Conservation (phyloP, 2,113 vertebrate species). For the Petroica traversi region DNA sequence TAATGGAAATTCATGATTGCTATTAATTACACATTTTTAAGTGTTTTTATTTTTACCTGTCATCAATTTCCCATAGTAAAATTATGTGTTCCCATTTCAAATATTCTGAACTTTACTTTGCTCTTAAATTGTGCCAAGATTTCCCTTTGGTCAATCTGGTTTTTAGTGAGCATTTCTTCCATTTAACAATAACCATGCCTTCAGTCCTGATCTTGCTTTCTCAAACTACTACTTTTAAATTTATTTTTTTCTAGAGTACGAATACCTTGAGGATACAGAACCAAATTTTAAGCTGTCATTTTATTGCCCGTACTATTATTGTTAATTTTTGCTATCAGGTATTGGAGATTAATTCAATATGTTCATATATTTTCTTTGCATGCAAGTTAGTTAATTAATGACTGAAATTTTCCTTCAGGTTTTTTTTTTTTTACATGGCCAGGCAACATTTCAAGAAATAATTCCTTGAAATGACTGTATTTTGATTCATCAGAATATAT, state of each 20-base stretch:
- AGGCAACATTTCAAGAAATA: conserved; percentile 26
- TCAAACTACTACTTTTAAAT: background rate
- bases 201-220: background rate
- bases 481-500: background rate
- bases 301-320: background rate
- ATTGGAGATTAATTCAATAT: background rate
- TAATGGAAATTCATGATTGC: conserved; percentile 7
- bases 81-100: background rate
- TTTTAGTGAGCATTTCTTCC: background rate
- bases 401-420: background rate
- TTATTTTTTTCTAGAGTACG: background rate
- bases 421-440: background rate
- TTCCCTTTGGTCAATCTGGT: background rate
- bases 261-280: background rate
- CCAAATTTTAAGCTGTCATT: conserved; percentile 6
- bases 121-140: conserved; percentile 16
- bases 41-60: conserved; percentile 10
- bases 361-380: background rate
- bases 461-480: conserved; percentile 5
- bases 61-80: conserved; percentile 13
- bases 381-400: background rate
- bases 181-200: background rate
- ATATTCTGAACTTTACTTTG: background rate
- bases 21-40: conserved; percentile 37
- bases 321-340: background rate